Percentiles rank a stretch among this genome's conserved stretches.
These are phyloP conservation scores for Triplophysa yarkandensis DNA, from an alignment of 2,797 vertebrate species.

Conservation along the genomic window DNA sequence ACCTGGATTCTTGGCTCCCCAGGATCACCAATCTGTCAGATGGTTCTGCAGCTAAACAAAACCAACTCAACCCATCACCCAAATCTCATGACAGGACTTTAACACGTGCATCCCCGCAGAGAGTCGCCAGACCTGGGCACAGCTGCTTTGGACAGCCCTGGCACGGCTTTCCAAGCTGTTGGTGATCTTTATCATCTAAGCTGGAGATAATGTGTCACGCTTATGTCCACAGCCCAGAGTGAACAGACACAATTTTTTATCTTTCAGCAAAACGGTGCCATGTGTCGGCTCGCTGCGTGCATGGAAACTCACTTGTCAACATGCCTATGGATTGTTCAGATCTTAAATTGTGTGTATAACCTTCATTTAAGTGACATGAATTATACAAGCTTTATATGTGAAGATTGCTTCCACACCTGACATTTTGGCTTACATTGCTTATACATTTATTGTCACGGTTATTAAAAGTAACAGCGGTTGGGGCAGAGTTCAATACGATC, in stretches of 20 bases:
- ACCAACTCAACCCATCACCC: constrained; percentile 27
- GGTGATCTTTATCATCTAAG: constrained; percentile 47
- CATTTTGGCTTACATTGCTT: neutral
- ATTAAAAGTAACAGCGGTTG: constrained; percentile 18
- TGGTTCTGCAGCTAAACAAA: constrained; percentile 47
- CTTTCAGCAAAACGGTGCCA: constrained; percentile 30
- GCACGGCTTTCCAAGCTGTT: constrained; percentile 51
- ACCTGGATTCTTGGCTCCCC: constrained; percentile 64
- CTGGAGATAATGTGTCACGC: constrained; percentile 36
- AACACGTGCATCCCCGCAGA: constrained; percentile 62
- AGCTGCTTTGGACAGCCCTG: constrained; percentile 51
- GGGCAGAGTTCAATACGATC: constrained; percentile 48
- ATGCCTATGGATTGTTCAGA: constrained; percentile 39
- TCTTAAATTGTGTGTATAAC: constrained; percentile 41
- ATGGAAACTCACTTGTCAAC: constrained; percentile 51
- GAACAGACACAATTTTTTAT: constrained; percentile 43
- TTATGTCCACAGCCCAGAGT: constrained; percentile 35
- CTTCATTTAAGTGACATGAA: constrained; percentile 14
- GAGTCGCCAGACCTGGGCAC: constrained; percentile 43
- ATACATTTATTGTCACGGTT: neutral
- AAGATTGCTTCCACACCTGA: neutral
- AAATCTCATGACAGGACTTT: constrained; percentile 40
- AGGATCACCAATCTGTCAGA: constrained; percentile 62
- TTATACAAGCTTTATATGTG: constrained; percentile 6
- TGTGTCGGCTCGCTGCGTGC: constrained; percentile 36